phyloP scores from a whole-genome alignment of 2,888 invertebrate genomes.

The Diploptera punctata region DNA sequence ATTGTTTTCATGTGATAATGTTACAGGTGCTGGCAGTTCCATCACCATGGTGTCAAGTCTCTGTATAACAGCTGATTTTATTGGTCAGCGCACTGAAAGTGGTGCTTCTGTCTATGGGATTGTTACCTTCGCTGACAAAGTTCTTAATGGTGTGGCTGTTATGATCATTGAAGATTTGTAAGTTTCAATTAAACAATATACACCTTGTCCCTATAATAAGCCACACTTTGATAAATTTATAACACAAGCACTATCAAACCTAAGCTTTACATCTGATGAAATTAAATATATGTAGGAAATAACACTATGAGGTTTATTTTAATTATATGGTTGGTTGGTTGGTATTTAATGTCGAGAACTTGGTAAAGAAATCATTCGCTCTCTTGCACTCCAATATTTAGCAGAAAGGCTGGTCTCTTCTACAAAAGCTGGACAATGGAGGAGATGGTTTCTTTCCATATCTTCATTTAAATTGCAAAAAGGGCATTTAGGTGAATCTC shows the following conservation, averaged over 20 bases:
- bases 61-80: constrained; percentile 88
- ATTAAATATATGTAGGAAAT: no score
- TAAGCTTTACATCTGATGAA: not conserved
- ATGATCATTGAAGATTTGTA: constrained; percentile 82
- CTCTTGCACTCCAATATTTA: no score
- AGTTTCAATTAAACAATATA: constrained; percentile 49
- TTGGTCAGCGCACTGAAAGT: constrained; percentile 83
- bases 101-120: constrained; percentile 92
- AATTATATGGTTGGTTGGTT: no score
- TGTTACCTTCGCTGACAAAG: constrained; percentile 92
- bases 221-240: not conserved
- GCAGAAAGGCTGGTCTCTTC: no score
- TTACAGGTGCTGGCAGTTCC: constrained; percentile 76
- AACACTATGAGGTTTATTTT: no score
- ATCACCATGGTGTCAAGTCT: constrained; percentile 88
- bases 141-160: constrained; percentile 89
- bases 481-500: no score
- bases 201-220: not conserved
- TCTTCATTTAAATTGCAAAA: no score
- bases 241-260: not conserved
- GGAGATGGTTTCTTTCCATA: no score
- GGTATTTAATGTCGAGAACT: no score
- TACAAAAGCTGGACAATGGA: no score
- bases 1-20: no score
- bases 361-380: no score